Conservation (phyloP, 2,113 vertebrate species). For the Albula goreensis region DNA sequence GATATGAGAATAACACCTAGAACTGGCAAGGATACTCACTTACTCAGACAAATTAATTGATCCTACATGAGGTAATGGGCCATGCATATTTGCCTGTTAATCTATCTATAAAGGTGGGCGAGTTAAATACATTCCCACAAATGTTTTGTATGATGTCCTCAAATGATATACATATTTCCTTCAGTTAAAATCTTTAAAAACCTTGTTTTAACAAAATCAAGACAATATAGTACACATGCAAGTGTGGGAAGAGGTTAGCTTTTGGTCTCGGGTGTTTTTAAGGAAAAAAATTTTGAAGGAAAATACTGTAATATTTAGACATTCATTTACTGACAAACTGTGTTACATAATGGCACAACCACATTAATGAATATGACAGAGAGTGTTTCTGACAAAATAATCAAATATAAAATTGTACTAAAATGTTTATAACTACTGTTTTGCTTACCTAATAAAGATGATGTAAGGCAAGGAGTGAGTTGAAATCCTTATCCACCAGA, state of each 20-base stretch:
- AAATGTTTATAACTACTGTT: background rate
- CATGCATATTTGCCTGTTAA: too few relatives aligned
- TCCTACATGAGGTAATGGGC: too few relatives aligned
- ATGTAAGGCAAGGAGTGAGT: slow-evolving; percentile 15
- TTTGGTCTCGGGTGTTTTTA: too few relatives aligned
- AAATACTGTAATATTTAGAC: background rate
- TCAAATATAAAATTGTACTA: slow-evolving; percentile 5
- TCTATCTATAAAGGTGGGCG: too few relatives aligned
- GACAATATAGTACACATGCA: too few relatives aligned
- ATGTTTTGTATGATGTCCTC: too few relatives aligned
- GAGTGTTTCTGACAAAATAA: background rate
- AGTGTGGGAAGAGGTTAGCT: too few relatives aligned
- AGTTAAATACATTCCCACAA: too few relatives aligned
- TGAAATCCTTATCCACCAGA: slow-evolving; percentile 23
- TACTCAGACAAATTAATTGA: background rate
- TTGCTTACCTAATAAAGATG: background rate
- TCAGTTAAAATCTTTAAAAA: background rate
- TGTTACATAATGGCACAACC: background rate
- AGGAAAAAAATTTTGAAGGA: too few relatives aligned
- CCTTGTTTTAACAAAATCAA: too few relatives aligned
- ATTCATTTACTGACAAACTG: background rate
- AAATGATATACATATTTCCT: background rate
- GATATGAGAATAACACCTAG: background rate
- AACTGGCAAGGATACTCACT: background rate
- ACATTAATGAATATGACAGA: background rate